Base-by-base conservation (phyloP, 2,888 invertebrate genomes). In the Diachrysia chrysitis region DNA sequence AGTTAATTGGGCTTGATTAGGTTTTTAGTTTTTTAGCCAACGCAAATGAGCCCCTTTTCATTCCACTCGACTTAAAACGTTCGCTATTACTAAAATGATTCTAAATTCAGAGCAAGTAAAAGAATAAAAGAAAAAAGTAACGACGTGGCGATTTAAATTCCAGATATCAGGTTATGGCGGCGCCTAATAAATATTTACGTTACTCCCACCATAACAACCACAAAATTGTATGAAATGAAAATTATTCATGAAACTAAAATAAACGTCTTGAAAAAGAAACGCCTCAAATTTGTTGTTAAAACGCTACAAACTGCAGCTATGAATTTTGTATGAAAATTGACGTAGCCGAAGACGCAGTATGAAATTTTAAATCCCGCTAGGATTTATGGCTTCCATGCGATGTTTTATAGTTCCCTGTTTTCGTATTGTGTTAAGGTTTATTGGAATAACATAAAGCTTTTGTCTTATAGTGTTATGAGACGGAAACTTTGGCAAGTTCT, bases 271-370 rank as follows among this genome's bases (percentile, higher is more conserved):
- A 55, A 58, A 75, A 76, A 76, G 76, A 81, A 81, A 76, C 59
- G 62, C 73, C 73, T 75, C 73, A 78, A 74, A 78, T 77, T 79
- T 69, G 70, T 78, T 79, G 78, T 73, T 77, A 59, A 67, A 72
- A 65, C 71, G 80, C 61, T 85, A 76, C 83, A 76, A 81, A 73
- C 73, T 83, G 82, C 79, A 83, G 76, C 81, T 73, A 81, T 85
- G 85, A 88, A 89, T 87, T 85, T 88, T 83, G 81, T 83, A 87
- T 85, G 84, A 86, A 88, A 86, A 86, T 85, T 86, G 82, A 87
- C 82, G 84, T 81, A 81, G 79, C 79, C 77, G 81, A 85, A 85
- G 86, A 85, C 76, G 79, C 64, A 76, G 77, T 79, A 81, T 86
- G 75, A 84, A 88, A 85, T 88, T 88, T 89, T 85, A 87, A 89